phyloP scores from a whole-genome alignment of 2,888 invertebrate species.

The Hirtodrosophila trivittata region DNA sequence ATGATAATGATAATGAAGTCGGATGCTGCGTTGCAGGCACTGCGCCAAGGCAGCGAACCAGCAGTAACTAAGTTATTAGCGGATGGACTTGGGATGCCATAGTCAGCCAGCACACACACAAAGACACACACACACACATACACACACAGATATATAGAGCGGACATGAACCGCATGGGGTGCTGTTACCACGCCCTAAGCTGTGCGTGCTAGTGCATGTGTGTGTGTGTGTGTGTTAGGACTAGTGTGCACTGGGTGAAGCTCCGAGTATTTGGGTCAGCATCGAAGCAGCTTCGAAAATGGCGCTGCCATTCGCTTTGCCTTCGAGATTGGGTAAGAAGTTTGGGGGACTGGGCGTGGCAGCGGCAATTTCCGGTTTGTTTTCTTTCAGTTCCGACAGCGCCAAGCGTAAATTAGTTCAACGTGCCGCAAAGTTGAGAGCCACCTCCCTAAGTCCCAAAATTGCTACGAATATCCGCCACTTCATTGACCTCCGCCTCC shows the following conservation, averaged over 20 bases:
- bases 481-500: not conserved
- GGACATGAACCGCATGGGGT: not conserved
- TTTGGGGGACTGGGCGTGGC: conserved; percentile 41
- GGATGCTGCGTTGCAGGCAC: conserved; percentile 37
- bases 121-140: conserved; percentile 5
- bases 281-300: conserved; percentile 37
- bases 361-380: conserved; percentile 78
- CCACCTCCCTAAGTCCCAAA: conserved; percentile 30
- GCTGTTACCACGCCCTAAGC: conserved; percentile 23
- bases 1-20: conserved; percentile 23
- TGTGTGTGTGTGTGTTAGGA: conserved; percentile 13
- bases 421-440: conserved; percentile 61
- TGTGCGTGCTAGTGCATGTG: conserved; percentile 18
- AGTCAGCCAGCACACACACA: conserved; percentile 15
- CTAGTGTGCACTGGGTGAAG: conserved; percentile 9
- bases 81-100: conserved; percentile 44
- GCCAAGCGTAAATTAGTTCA: conserved; percentile 73
- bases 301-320: conserved; percentile 27
- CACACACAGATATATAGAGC: conserved; percentile 1
- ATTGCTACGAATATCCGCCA: conserved; percentile 13
- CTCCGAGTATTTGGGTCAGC: conserved; percentile 49
- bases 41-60: conserved; percentile 46
- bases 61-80: conserved; percentile 72
- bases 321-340: conserved; percentile 1
- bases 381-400: conserved; percentile 76